Percentiles rank a stretch among this genome's conserved stretches.
These are phyloP conservation scores for Oncorhynchus tshawytscha DNA, from an alignment of 2,113 vertebrate species.

Conservation along the genomic window DNA sequence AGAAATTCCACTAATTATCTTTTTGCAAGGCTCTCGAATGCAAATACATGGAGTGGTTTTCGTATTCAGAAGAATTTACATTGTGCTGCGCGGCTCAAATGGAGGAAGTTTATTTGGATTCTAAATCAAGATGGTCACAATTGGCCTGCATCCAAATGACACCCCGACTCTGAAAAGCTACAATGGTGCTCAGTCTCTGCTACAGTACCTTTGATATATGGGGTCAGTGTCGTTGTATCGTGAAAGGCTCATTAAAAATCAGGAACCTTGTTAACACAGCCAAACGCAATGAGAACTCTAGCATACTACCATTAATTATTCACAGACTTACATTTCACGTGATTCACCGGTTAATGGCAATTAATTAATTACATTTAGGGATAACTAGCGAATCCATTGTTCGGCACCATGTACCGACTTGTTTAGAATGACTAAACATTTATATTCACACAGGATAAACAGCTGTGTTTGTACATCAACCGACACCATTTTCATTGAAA, in stretches of 20 bases:
- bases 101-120: constrained; percentile 27
- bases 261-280: constrained; percentile 19
- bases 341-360: background rate
- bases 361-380: constrained; percentile 4
- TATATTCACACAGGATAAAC: background rate
- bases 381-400: no score
- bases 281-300: background rate
- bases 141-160: constrained; percentile 20
- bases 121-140: constrained; percentile 18
- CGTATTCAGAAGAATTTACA: constrained; percentile 18
- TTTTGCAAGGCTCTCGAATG: background rate
- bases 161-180: background rate
- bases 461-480: background rate
- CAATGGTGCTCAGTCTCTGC: constrained; percentile 24
- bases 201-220: constrained; percentile 32
- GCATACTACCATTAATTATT: constrained; percentile 17
- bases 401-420: no score
- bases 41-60: background rate
- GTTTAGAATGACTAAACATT: constrained; percentile 11
- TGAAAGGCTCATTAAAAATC: constrained; percentile 42
- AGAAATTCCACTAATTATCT: no score
- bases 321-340: background rate
- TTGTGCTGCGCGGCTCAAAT: constrained; percentile 8
- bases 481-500: no score
- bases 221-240: constrained; percentile 6